Conservation (phyloP, 2,797 vertebrate genomes). For the Masticophis lateralis region DNA sequence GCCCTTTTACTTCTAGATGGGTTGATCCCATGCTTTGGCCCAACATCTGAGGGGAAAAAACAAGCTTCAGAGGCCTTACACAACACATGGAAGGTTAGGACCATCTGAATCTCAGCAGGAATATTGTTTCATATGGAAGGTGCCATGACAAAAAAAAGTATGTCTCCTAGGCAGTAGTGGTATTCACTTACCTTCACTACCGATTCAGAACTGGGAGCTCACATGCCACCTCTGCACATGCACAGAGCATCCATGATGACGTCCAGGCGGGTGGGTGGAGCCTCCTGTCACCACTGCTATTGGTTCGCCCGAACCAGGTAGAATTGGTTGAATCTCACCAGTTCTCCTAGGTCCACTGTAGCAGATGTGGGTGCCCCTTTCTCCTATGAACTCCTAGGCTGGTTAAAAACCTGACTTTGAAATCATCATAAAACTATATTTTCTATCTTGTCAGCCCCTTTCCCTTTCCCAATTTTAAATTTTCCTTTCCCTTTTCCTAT, state of each 20-base stretch:
- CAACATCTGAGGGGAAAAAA: background rate
- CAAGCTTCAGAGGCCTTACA: background rate
- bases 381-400: background rate
- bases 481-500: no score
- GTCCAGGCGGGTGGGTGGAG: no score
- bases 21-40: background rate
- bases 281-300: no score
- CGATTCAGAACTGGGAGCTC: no score
- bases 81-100: background rate
- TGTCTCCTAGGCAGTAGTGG: no score
- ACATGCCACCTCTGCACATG: no score
- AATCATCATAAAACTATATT: background rate
- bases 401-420: background rate
- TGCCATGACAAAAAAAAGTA: background rate
- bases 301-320: no score
- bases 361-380: background rate
- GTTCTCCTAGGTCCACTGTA: background rate
- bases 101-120: background rate
- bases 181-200: no score
- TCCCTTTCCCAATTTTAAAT: background rate
- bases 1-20: background rate
- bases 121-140: background rate
- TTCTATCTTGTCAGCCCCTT: background rate
- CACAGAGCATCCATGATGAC: no score
- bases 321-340: no score